Base-by-base conservation (phyloP, 2,797 vertebrate species). In the Sebastes alutus region DNA sequence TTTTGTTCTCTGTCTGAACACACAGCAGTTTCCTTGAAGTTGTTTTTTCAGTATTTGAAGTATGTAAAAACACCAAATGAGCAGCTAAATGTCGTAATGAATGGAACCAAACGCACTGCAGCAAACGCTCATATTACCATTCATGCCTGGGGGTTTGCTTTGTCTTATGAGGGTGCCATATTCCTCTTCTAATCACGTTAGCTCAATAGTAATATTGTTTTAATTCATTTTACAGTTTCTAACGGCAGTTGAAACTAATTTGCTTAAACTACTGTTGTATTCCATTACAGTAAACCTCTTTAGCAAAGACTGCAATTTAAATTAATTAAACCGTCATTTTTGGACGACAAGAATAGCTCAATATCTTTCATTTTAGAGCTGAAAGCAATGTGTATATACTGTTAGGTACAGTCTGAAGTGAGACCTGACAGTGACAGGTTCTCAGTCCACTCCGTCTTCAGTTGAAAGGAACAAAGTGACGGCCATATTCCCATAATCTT, bases 141-240 rank as follows among this genome's bases (percentile, higher is more conserved):
- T 76, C 62, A 56, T 72, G 92, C 93, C 91, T 71, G 20, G 66
- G 87, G 89, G 78, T 46, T 22, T 90, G 87, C 91, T 87, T 88
- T 77, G 81, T 82, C 72, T 91, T 82, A 79, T 85, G 76, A 87
- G 86, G 83, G 82, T 87, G 91, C 78, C 90, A 88, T 91, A 93
- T 93, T 94, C 81, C 86, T 83, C 88, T 80, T 88, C 88, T 95
- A 94, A 96, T 96, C 93, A 83, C 83, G 92, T 92, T 87, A 88
- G 87, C 90, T 91, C 93, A 88, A 87, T 87, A 84, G 87, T 91
- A 74, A 90, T 91, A 89, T 90, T 90, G 93, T 95, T 92, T 93
- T 94, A 86, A 92, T 94, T 93, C 83, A 84, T 92, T 91, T 92
- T 85, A 81, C 89, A 85, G 72, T 90, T 91, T 94, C 92, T 93